Evolutionary conservation across 2,888 invertebrate species (phyloP), one percentile per base, ranked within the genome.

Genomic region (Morpho achilles): DNA sequence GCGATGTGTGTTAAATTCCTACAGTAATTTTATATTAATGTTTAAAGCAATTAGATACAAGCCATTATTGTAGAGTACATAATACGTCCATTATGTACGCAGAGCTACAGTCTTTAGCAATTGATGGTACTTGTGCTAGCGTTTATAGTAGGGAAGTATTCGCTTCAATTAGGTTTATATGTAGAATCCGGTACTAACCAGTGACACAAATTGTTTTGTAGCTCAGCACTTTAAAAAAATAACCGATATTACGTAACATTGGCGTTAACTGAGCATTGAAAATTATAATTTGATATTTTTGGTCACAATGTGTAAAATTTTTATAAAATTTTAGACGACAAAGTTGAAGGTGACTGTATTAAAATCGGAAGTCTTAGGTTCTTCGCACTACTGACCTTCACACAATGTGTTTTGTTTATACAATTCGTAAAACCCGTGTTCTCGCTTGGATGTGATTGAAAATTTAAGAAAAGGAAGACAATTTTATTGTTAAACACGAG

Each of bases 381-480:
- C 77, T 74, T 74, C 74, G 75, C 69, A 77, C 76, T 74, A 68
- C 71, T 69, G 79, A 82, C 84, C 83, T 83, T 82, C 75, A 67
- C 69, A 63, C 67, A 70, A 72, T 76, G 79, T 76, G 75, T 79
- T 80, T 78, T 74, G 72, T 74, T 40, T 41, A 50, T 51, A 50
- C 69, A 73, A 73, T 74, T 74, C 62, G 62, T 67, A 62, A 73
- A 82, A 80, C 83, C 69, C 71, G 79, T 82, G 48, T 45, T 41
- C 32, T 10, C 8, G 39, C 46, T 46, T 39, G 41, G 40, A 10
- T 52, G 45, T 52, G 44, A 32, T 32, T 32, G 32, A 32, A 32
- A 32, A 32, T 32, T 32, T 32, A 32, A 32, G 32, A 5, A 32
- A 32, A 32, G 32, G 32, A 32, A 32, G 32, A 32, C 32, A 32